Conservation (phyloP, 2,113 vertebrate species). For the Corythoichthys haematopterus region DNA sequence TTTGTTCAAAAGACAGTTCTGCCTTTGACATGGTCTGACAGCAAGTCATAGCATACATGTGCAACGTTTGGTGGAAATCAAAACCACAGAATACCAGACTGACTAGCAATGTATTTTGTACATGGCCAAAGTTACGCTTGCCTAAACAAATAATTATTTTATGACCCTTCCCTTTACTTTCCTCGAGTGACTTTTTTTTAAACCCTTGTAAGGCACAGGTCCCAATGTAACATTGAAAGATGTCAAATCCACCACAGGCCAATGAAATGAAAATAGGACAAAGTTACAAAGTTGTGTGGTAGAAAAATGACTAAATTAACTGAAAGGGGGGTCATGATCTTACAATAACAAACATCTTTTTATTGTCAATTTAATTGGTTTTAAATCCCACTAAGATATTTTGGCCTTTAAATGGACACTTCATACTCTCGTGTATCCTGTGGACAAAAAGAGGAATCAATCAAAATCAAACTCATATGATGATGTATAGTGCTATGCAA, state of each 20-base stretch:
- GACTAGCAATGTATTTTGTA: no score
- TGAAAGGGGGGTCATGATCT: slow-evolving; percentile 40
- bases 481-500: neutral
- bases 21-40: no score
- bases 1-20: no score
- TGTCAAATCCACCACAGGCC: slow-evolving; percentile 45
- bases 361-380: slow-evolving; percentile 27
- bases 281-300: neutral
- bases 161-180: slow-evolving; percentile 8
- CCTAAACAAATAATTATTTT: slow-evolving; percentile 15
- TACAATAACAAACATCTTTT: slow-evolving; percentile 36
- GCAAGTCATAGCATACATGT: no score
- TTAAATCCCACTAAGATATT: slow-evolving; percentile 30
- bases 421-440: slow-evolving; percentile 89
- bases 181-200: slow-evolving; percentile 33
- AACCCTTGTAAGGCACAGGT: slow-evolving; percentile 70
- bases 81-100: no score
- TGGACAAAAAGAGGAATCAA: slow-evolving; percentile 21
- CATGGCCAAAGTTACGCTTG: neutral
- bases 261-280: slow-evolving; percentile 40
- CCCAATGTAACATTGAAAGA: slow-evolving; percentile 49
- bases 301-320: slow-evolving; percentile 8
- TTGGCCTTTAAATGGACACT: slow-evolving; percentile 80
- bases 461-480: neutral
- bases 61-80: no score